Conservation (phyloP, 2,888 invertebrate genomes). For the Cheilosia pagana region DNA sequence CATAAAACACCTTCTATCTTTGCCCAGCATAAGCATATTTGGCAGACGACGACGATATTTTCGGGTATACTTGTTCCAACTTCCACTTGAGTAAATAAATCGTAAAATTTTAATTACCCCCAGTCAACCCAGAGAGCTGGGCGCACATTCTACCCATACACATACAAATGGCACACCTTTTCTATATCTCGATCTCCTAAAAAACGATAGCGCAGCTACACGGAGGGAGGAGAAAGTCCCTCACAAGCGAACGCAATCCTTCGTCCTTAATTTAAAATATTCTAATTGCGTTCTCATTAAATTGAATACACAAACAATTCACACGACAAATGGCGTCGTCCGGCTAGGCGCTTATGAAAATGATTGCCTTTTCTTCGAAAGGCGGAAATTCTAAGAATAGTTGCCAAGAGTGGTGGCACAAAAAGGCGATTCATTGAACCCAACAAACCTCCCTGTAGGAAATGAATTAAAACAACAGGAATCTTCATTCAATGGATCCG, state of each 20-base stretch:
- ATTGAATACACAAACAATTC: conserved; percentile 51
- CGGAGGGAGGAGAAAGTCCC: background rate
- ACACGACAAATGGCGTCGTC: conserved; percentile 42
- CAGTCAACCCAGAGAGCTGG: background rate
- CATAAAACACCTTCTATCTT: conserved; percentile 39
- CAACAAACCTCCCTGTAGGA: background rate
- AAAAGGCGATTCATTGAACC: conserved; percentile 33
- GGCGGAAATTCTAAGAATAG: conserved; percentile 19
- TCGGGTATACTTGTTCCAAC: conserved; percentile 16
- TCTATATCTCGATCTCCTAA: background rate
- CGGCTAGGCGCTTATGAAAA: conserved; percentile 46
- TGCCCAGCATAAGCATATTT: conserved; percentile 11
- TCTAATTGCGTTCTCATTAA: conserved; percentile 51
- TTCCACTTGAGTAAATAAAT: conserved; percentile 65
- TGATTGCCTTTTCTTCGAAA: conserved; percentile 36
- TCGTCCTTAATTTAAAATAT: conserved; percentile 45
- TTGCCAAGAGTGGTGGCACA: conserved; percentile 37
- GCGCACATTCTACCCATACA: background rate
- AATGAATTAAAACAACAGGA: conserved; percentile 11
- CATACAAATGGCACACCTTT: background rate
- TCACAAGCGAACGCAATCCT: conserved; percentile 24
- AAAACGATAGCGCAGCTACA: background rate
- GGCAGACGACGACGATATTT: conserved; percentile 14
- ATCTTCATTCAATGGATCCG: conserved; percentile 1
- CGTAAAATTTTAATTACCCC: conserved; percentile 66